A percentile compares a stretch with the other conserved stretches of the same genome.
These are phyloP conservation scores for Sinosuthora webbiana DNA, from an alignment of 2,113 vertebrate species.

Conservation along the genomic window DNA sequence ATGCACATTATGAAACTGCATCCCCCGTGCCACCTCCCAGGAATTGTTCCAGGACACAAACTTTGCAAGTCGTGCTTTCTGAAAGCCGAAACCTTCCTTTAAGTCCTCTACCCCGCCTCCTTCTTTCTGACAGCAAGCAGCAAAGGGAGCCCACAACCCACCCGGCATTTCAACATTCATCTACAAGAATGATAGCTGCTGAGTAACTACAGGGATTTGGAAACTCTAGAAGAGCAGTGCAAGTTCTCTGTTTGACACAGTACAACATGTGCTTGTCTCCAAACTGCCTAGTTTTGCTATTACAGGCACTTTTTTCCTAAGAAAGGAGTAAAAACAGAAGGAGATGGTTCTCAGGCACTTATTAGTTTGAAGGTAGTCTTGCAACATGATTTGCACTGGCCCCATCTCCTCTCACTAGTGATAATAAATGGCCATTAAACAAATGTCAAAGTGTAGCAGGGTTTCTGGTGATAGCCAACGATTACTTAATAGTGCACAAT, in stretches of 20 bases:
- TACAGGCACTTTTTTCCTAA: not conserved
- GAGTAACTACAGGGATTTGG: not conserved
- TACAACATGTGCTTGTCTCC: not conserved
- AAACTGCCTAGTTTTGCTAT: not conserved
- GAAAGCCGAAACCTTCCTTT: not conserved
- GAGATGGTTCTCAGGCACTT: not conserved
- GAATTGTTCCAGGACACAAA: not conserved
- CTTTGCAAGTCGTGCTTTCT: not conserved
- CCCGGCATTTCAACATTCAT: not conserved
- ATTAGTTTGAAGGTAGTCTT: not conserved
- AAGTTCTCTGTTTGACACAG: not conserved
- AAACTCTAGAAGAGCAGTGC: not conserved
- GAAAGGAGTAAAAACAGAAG: not conserved
- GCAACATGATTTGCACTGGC: not conserved
- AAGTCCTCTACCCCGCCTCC: not conserved
- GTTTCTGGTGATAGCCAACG: not conserved
- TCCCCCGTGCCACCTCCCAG: not conserved
- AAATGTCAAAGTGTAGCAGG: not conserved
- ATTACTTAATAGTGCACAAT: not conserved
- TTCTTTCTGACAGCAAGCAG: not conserved
- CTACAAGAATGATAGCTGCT: not conserved
- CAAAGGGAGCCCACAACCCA: not conserved
- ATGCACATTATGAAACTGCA: not conserved
- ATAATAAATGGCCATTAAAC: not conserved
- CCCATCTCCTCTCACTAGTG: not conserved